A percentile compares a stretch with the other conserved stretches of the same genome.
phyloP scores from a whole-genome alignment of 1,140 invertebrate species.

The Aricia agestis region DNA sequence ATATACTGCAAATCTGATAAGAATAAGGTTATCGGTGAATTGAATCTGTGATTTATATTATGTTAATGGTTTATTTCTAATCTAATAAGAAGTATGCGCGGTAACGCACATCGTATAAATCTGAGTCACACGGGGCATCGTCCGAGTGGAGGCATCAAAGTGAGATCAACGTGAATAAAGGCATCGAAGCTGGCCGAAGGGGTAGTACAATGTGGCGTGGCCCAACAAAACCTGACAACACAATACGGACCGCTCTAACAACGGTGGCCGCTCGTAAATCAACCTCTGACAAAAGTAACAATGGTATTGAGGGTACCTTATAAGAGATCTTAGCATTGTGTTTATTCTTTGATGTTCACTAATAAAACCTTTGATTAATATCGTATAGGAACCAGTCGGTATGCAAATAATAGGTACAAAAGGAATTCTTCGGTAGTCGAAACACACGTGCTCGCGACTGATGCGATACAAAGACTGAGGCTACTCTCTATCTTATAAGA shows the following conservation, averaged over 20 bases:
- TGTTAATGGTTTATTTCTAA: neutral
- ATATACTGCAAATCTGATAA: neutral
- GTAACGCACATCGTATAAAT: slow-evolving; percentile 23
- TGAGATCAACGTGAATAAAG: slow-evolving; percentile 68
- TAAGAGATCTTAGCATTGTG: slow-evolving; percentile 75
- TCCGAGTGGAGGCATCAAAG: slow-evolving; percentile 62
- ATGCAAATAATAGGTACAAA: slow-evolving; percentile 72
- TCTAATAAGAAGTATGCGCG: slow-evolving; percentile 24
- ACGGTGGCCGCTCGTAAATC: slow-evolving; percentile 75
- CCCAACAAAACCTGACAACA: slow-evolving; percentile 73
- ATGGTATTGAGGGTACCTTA: slow-evolving; percentile 74
- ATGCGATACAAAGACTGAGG: slow-evolving; percentile 58
- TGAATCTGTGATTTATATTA: neutral
- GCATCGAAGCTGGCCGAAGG: slow-evolving; percentile 65
- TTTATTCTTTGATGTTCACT: slow-evolving; percentile 75
- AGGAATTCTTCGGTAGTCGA: slow-evolving; percentile 58
- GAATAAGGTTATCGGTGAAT: neutral
- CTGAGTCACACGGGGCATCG: slow-evolving; percentile 46
- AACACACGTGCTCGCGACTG: slow-evolving; percentile 60
- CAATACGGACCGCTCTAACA: slow-evolving; percentile 71
- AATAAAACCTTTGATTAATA: slow-evolving; percentile 76
- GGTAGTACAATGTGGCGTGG: slow-evolving; percentile 69
- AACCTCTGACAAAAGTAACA: slow-evolving; percentile 74
- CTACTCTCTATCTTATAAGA: slow-evolving; percentile 56
- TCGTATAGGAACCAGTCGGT: slow-evolving; percentile 73